A percentile compares a stretch with the other conserved stretches of the same genome.
Conservation (phyloP, 2,113 vertebrate species). For the Podarcis cretensis region DNA sequence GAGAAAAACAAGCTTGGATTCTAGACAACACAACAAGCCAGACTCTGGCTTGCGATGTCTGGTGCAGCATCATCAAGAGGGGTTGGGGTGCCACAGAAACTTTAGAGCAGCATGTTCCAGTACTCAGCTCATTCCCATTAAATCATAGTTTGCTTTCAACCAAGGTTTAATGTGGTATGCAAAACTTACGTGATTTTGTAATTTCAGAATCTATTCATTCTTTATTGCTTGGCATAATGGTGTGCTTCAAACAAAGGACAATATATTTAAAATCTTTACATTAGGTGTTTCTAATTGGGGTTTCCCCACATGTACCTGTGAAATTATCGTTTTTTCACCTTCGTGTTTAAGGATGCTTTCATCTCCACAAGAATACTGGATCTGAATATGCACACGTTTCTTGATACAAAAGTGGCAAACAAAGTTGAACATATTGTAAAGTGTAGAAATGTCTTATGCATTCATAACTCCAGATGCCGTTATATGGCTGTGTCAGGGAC, state of each 20-base stretch:
- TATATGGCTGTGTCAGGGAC: background rate
- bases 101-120: too few species aligned
- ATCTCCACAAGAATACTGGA: background rate
- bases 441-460: background rate
- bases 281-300: background rate
- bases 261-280: too few species aligned
- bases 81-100: too few species aligned
- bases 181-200: rapidly evolving
- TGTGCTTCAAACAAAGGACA: too few species aligned
- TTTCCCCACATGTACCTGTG: background rate
- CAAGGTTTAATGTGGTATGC: too few species aligned
- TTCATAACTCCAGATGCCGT: background rate
- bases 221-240: background rate
- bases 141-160: too few species aligned
- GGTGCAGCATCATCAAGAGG: too few species aligned
- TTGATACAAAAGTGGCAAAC: background rate
- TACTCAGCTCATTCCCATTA: too few species aligned
- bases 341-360: background rate
- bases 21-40: too few species aligned
- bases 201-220: background rate
- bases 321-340: background rate
- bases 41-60: too few species aligned
- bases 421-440: background rate
- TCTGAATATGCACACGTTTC: background rate
- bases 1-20: too few species aligned